Evolutionary conservation across 2,797 vertebrate genomes (phyloP).

Genomic region (Acomys russatus): DNA sequence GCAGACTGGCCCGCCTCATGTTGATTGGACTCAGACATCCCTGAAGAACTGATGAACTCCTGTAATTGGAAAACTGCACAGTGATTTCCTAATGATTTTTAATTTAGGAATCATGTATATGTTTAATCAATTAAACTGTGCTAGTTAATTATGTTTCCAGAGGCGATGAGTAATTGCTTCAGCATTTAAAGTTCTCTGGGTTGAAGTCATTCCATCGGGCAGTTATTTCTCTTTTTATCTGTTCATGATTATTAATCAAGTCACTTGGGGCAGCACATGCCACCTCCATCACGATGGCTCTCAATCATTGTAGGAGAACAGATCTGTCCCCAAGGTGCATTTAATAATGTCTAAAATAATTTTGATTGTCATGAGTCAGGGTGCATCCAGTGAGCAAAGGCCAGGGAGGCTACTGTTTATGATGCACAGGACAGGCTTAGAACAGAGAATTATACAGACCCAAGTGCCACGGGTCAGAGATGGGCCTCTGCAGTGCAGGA

Average conservation of each 20-base stretch:
- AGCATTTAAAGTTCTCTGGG: neutral
- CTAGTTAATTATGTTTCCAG: slow-evolving; percentile 47
- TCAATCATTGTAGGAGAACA: neutral
- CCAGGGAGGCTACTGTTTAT: too few species aligned
- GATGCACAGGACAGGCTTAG: neutral
- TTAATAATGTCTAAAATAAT: neutral
- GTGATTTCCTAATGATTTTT: slow-evolving; percentile 55
- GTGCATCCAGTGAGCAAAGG: too few species aligned
- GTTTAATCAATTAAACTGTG: slow-evolving; percentile 10
- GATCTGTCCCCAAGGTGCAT: neutral
- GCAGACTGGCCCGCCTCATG: neutral
- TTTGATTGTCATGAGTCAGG: neutral
- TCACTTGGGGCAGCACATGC: neutral
- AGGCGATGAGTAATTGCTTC: neutral
- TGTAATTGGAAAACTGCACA: neutral
- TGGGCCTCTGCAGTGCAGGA: fast-evolving
- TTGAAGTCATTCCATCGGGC: neutral
- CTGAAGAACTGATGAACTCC: neutral
- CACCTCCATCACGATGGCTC: neutral
- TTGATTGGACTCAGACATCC: neutral
- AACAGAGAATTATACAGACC: neutral
- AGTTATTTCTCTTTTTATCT: neutral
- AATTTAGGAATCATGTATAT: slow-evolving; percentile 58
- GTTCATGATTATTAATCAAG: slow-evolving; percentile 1
- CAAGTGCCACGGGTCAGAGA: neutral